Evolutionary conservation across 2,888 invertebrate species (phyloP).

Genomic region (Phengaris alcon): DNA sequence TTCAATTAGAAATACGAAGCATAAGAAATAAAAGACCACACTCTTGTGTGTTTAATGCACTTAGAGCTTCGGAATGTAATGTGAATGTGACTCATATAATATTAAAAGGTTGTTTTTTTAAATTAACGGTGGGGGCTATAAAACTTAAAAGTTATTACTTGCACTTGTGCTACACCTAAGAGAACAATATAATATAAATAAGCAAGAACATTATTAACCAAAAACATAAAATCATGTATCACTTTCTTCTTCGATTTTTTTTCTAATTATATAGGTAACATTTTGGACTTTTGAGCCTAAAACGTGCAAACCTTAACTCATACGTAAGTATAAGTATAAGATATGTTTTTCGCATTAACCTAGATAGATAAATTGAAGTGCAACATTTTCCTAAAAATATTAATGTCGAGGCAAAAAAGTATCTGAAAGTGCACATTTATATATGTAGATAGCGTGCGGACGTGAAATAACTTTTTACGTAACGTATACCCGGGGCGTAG

Average conservation of each 20-base stretch:
- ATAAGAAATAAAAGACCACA: not conserved
- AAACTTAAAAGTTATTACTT: not conserved
- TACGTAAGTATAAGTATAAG: too few relatives aligned
- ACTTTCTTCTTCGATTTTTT: too few relatives aligned
- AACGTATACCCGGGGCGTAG: not conserved
- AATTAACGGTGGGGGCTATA: not conserved
- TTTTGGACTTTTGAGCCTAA: too few relatives aligned
- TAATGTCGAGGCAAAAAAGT: conserved; percentile 3
- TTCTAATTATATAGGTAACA: too few relatives aligned
- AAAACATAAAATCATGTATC: too few relatives aligned
- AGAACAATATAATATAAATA: not conserved
- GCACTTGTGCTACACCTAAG: not conserved
- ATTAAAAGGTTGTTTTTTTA: not conserved
- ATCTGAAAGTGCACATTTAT: conserved; percentile 5
- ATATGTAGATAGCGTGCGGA: conserved; percentile 8
- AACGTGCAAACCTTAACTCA: not conserved
- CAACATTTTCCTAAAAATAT: not conserved
- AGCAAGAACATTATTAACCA: too few relatives aligned
- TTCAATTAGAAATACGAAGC: not conserved
- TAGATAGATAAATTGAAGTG: not conserved
- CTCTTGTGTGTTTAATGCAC: not conserved
- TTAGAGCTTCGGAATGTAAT: not conserved
- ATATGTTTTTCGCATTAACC: not conserved
- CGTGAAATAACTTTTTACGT: not conserved
- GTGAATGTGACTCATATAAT: not conserved